Evolutionary conservation across 2,113 vertebrate genomes (phyloP).

Genomic region (Bettongia penicillata): DNA sequence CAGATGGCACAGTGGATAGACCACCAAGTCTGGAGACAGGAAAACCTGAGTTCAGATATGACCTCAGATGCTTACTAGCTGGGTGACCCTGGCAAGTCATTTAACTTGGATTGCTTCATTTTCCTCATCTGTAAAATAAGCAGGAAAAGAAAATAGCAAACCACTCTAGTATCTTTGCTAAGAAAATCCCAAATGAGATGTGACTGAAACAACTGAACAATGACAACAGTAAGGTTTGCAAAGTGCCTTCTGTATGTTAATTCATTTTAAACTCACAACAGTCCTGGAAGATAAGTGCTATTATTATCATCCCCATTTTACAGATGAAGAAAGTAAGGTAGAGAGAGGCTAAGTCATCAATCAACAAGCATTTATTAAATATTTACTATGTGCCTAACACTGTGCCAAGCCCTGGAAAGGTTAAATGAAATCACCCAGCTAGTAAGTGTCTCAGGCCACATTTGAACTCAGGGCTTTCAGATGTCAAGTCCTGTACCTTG

Average conservation of each 20-base stretch:
- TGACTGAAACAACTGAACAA: not conserved
- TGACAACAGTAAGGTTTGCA: not conserved
- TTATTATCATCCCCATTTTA: not conserved
- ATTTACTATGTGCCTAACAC: not conserved
- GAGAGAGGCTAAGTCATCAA: not conserved
- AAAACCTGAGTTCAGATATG: not conserved
- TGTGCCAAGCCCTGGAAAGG: not conserved
- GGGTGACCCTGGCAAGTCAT: not conserved
- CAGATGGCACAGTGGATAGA: not conserved
- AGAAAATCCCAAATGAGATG: not conserved
- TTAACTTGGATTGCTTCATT: not conserved
- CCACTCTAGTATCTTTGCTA: not conserved
- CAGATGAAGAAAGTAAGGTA: not conserved
- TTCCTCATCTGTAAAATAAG: conserved; percentile 2
- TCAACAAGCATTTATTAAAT: not conserved
- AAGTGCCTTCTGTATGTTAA: not conserved
- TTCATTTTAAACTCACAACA: not conserved
- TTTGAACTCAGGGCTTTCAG: not conserved
- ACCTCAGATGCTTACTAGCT: not conserved
- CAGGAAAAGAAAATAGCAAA: not conserved
- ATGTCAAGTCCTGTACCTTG: not conserved
- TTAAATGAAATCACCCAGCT: not conserved
- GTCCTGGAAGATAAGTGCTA: not conserved
- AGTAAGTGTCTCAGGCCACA: not conserved
- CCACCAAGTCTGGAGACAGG: not conserved